phyloP scores from a whole-genome alignment of 2,113 vertebrate species.

The Pagrus major region DNA sequence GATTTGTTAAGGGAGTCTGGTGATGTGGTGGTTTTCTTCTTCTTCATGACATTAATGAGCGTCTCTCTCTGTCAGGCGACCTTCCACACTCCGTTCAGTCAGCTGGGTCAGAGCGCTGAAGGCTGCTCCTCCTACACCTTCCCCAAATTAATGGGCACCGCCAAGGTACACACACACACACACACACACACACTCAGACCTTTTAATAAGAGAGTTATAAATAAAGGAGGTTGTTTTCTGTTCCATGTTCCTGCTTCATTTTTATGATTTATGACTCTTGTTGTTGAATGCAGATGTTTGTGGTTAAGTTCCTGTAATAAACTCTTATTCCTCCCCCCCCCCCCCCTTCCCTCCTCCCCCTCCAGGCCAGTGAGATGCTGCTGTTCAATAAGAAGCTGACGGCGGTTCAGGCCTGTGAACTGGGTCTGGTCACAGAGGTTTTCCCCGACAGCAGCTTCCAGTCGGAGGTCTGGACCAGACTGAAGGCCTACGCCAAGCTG shows the following conservation, averaged over 20 bases:
- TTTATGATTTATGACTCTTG: too few relatives aligned
- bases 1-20: too few relatives aligned
- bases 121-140: constrained; percentile 79
- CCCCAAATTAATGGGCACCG: constrained; percentile 70
- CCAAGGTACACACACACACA: constrained; percentile 56
- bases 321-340: too few relatives aligned
- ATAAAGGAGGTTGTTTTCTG: too few relatives aligned
- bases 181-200: neutral
- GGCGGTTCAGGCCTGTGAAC: constrained; percentile 88
- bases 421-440: constrained; percentile 91
- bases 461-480: constrained; percentile 89
- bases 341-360: fast-evolving
- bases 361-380: constrained; percentile 91
- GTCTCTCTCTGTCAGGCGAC: constrained; percentile 55
- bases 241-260: too few relatives aligned
- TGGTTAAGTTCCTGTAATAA: too few relatives aligned
- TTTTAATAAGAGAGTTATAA: too few relatives aligned
- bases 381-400: constrained; percentile 94
- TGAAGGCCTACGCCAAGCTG: constrained; percentile 87
- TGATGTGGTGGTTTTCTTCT: too few relatives aligned
- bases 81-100: constrained; percentile 76
- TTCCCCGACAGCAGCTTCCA: constrained; percentile 92
- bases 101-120: constrained; percentile 77
- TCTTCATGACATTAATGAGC: neutral
- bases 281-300: too few relatives aligned